Conservation (phyloP, 2,888 invertebrate species). For the Rhodophaea formosa region DNA sequence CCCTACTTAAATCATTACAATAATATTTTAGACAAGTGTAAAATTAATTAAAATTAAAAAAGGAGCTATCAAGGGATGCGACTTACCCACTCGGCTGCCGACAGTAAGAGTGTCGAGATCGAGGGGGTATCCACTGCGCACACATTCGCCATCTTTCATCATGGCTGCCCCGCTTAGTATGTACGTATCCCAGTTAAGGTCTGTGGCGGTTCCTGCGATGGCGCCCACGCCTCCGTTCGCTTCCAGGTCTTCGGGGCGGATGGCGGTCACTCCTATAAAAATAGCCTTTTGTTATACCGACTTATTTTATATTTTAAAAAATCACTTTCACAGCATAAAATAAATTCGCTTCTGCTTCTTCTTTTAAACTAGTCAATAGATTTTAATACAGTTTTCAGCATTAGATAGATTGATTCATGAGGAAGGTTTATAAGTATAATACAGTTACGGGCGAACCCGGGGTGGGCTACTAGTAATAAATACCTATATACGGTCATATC, state of each 20-base stretch:
- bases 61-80: not conserved
- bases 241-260: slow-evolving; percentile 94
- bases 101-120: slow-evolving; percentile 91
- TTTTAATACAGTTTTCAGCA: too few species aligned
- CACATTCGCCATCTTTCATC: slow-evolving; percentile 93
- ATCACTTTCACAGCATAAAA: too few species aligned
- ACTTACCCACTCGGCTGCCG: slow-evolving; percentile 87
- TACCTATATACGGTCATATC: too few species aligned
- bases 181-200: slow-evolving; percentile 94
- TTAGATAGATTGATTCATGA: too few species aligned
- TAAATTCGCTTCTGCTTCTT: too few species aligned
- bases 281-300: not conserved
- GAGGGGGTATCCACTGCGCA: slow-evolving; percentile 91
- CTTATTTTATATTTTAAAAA: too few species aligned
- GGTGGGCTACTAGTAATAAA: too few species aligned
- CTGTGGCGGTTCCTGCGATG: slow-evolving; percentile 91
- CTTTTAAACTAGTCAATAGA: too few species aligned
- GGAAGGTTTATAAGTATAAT: too few species aligned
- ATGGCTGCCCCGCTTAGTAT: slow-evolving; percentile 95
- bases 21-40: not conserved
- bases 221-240: slow-evolving; percentile 55
- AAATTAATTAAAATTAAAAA: not conserved
- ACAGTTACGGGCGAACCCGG: too few species aligned
- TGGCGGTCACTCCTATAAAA: slow-evolving; percentile 88
- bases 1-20: too few species aligned